Percentiles rank a stretch among this genome's conserved stretches.
These are phyloP conservation scores for Tyrophagus putrescentiae DNA, from an alignment of 1,140 invertebrate species.

Conservation along the genomic window DNA sequence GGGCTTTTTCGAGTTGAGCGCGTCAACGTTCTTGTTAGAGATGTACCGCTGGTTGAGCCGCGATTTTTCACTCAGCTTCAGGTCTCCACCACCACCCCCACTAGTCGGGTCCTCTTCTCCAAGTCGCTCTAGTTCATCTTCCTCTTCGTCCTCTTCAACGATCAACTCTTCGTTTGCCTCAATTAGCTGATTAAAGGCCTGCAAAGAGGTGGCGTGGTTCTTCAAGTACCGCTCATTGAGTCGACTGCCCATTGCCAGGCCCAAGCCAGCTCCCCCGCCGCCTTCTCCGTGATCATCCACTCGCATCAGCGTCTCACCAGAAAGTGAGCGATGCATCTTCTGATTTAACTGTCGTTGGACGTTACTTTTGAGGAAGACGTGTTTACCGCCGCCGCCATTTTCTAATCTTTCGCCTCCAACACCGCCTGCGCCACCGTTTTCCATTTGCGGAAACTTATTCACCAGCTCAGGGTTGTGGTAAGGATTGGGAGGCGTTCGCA, in stretches of 20 bases:
- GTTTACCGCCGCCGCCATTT: too few species aligned
- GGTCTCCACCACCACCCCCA: not conserved
- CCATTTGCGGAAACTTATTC: slow-evolving; percentile 30
- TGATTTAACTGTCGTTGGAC: not conserved
- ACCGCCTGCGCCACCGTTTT: too few species aligned
- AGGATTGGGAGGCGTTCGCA: slow-evolving; percentile 24
- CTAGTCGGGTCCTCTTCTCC: too few species aligned
- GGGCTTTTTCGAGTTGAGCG: not conserved
- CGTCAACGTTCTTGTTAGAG: not conserved
- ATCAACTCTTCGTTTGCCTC: slow-evolving; percentile 33
- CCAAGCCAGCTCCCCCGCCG: not conserved
- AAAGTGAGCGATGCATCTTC: slow-evolving; percentile 2
- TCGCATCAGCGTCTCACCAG: not conserved
- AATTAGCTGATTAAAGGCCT: slow-evolving; percentile 43
- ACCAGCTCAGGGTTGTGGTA: slow-evolving; percentile 34
- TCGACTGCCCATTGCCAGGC: slow-evolving; percentile 62
- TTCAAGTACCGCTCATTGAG: slow-evolving; percentile 77
- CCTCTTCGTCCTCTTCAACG: not conserved
- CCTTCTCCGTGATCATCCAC: not conserved
- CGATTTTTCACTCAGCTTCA: slow-evolving; percentile 55
- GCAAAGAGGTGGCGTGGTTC: slow-evolving; percentile 39
- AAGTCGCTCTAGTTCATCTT: not conserved
- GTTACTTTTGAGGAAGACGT: not conserved
- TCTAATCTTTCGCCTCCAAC: too few species aligned
- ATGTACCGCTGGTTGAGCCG: slow-evolving; percentile 66